These are phyloP conservation scores for Notamacropus eugenii DNA, from an alignment of 2,797 vertebrate species.

Conservation along the genomic window DNA sequence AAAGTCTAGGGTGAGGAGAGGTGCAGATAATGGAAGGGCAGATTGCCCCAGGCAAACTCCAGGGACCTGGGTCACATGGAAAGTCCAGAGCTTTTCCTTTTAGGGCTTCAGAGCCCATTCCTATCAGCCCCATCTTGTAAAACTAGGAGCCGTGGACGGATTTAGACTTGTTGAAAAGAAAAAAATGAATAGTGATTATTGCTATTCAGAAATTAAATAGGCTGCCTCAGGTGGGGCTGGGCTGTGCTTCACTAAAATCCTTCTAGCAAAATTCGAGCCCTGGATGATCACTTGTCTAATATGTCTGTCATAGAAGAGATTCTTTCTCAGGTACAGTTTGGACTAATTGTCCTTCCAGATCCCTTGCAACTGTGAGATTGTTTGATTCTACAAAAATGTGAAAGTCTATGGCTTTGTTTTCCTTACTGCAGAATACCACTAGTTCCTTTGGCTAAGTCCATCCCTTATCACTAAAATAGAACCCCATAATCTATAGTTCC, in stretches of 20 bases:
- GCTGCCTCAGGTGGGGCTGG: not conserved
- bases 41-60: too few relatives aligned
- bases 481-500: not conserved
- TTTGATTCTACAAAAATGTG: not conserved
- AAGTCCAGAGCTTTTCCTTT: too few relatives aligned
- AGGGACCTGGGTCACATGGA: too few relatives aligned
- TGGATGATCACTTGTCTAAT: not conserved
- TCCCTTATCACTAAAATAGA: not conserved
- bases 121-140: not conserved
- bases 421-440: not conserved
- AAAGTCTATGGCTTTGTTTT: not conserved
- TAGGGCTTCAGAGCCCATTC: too few relatives aligned
- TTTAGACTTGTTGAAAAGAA: not conserved
- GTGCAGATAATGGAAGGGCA: too few relatives aligned
- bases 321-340: not conserved
- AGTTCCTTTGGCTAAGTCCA: not conserved
- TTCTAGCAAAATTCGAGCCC: not conserved
- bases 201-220: not conserved
- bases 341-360: not conserved
- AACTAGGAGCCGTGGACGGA: not conserved
- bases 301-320: not conserved
- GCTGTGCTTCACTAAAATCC: not conserved
- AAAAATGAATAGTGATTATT: not conserved
- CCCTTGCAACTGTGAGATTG: not conserved
- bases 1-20: too few relatives aligned